Evolutionary conservation across 2,797 vertebrate species (phyloP).

Genomic region (Adelosebastes latens): DNA sequence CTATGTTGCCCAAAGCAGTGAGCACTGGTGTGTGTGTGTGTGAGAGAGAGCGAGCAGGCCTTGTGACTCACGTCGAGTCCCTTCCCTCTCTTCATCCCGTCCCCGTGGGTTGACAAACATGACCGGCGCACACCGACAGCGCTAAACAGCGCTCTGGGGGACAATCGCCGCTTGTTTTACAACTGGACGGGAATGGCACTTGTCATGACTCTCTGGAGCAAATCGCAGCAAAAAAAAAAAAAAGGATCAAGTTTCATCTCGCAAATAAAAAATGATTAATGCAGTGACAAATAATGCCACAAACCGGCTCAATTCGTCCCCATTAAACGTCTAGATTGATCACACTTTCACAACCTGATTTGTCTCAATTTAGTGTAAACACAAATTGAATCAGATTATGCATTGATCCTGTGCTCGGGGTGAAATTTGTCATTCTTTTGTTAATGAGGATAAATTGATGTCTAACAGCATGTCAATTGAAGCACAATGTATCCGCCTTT

Average conservation of each 20-base stretch:
- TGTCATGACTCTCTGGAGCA: slow-evolving; percentile 37
- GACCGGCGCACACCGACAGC: neutral
- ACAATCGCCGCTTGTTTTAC: slow-evolving; percentile 26
- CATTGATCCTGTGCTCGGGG: slow-evolving; percentile 64
- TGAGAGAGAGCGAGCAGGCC: neutral
- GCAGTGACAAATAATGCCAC: slow-evolving; percentile 34
- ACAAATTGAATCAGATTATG: slow-evolving; percentile 62
- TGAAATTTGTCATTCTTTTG: slow-evolving; percentile 43
- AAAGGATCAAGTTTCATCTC: slow-evolving; percentile 46
- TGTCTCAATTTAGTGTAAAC: slow-evolving; percentile 72
- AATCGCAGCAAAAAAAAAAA: slow-evolving; percentile 33
- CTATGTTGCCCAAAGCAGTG: slow-evolving; percentile 49
- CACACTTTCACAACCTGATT: slow-evolving; percentile 56
- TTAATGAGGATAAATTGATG: slow-evolving; percentile 58
- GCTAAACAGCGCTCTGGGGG: slow-evolving; percentile 51
- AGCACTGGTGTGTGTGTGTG: neutral
- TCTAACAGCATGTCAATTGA: slow-evolving; percentile 1
- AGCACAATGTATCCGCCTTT: neutral
- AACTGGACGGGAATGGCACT: slow-evolving; percentile 19
- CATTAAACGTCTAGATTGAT: slow-evolving; percentile 48
- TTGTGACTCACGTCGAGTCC: slow-evolving; percentile 35
- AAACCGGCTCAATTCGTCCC: slow-evolving; percentile 30
- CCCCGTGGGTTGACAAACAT: slow-evolving; percentile 35
- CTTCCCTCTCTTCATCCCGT: slow-evolving; percentile 3
- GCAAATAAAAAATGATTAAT: slow-evolving; percentile 66